A percentile compares a stretch with the other conserved stretches of the same genome.
These are phyloP conservation scores for Melieria omissa DNA, from an alignment of 2,888 invertebrate genomes.

Conservation along the genomic window DNA sequence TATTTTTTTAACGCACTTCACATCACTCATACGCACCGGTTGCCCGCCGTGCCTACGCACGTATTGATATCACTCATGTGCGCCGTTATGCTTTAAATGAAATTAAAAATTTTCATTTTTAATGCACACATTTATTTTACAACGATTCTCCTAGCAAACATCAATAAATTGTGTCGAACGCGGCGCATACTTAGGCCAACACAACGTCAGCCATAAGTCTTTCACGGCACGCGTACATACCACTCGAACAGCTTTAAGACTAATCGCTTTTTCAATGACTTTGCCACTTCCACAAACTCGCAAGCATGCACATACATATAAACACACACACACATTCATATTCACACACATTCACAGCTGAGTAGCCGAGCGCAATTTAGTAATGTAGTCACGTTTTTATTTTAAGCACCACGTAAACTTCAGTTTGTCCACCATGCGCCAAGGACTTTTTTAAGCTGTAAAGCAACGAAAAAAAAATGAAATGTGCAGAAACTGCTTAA, in stretches of 20 bases:
- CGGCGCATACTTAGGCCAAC: too few species aligned
- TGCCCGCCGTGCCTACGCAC: background rate
- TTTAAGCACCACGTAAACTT: background rate
- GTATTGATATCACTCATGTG: background rate
- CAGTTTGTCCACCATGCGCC: background rate
- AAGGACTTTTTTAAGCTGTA: background rate
- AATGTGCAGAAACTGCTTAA: background rate
- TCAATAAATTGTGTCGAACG: too few species aligned
- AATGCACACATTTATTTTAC: too few species aligned
- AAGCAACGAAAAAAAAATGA: background rate
- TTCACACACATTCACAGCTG: too few species aligned
- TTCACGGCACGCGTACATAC: background rate
- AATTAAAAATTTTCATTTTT: too few species aligned
- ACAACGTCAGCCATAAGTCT: background rate
- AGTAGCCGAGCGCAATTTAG: background rate
- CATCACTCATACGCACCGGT: background rate
- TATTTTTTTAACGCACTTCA: background rate
- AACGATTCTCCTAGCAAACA: too few species aligned
- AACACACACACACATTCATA: too few species aligned
- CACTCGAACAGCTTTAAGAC: background rate
- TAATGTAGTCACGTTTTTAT: constrained; percentile 6
- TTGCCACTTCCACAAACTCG: background rate
- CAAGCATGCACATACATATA: background rate
- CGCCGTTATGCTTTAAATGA: background rate
- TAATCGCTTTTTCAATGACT: background rate